phyloP scores from a whole-genome alignment of 1,140 invertebrate genomes.

The Anastrepha obliqua region DNA sequence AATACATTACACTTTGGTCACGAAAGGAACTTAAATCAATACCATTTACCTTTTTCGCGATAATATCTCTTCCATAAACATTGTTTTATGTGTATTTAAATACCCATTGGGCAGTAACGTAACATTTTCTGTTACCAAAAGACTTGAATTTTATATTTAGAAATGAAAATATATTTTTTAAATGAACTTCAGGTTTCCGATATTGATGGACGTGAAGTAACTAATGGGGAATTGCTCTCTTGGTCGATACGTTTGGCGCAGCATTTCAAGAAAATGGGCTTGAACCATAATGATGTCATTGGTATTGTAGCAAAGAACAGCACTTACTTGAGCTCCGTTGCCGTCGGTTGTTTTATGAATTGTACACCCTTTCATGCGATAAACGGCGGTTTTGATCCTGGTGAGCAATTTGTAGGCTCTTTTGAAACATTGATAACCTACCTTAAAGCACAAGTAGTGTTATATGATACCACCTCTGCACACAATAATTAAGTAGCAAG shows the following conservation, averaged over 20 bases:
- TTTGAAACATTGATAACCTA: too few species aligned
- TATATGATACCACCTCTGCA: too few species aligned
- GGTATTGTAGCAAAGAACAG: slow-evolving; percentile 67
- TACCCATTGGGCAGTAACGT: too few species aligned
- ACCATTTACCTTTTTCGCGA: too few species aligned
- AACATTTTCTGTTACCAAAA: too few species aligned
- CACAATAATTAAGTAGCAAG: too few species aligned
- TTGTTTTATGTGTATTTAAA: too few species aligned
- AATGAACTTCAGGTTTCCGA: slow-evolving; percentile 62
- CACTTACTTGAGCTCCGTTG: slow-evolving; percentile 65
- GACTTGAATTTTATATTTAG: too few species aligned
- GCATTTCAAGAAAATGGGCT: slow-evolving; percentile 62
- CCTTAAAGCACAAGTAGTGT: too few species aligned
- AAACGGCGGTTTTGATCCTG: slow-evolving; percentile 64
- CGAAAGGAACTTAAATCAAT: too few species aligned
- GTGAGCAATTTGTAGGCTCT: slow-evolving; percentile 58
- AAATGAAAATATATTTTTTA: neutral
- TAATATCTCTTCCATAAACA: too few species aligned
- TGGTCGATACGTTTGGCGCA: slow-evolving; percentile 68
- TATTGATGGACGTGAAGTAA: slow-evolving; percentile 62
- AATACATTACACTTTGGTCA: too few species aligned
- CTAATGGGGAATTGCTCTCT: slow-evolving; percentile 62
- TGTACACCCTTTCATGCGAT: slow-evolving; percentile 65
- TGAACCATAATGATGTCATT: slow-evolving; percentile 67
- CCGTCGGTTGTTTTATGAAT: slow-evolving; percentile 67